Base-by-base conservation (phyloP, 2,113 vertebrate genomes). In the Sebastes fasciatus region DNA sequence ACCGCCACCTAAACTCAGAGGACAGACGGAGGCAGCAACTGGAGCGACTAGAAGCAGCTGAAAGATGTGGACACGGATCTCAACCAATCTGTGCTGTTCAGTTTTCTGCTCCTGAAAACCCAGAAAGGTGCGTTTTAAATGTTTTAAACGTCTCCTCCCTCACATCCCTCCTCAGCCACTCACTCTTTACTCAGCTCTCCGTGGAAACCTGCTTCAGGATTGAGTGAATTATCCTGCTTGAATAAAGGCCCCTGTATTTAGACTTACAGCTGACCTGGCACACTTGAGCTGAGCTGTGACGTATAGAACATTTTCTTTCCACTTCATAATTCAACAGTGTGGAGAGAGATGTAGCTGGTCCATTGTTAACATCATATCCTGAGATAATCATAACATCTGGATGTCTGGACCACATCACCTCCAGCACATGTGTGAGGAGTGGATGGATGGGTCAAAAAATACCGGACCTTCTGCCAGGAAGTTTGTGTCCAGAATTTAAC, bases 351-450 rank as follows among this genome's bases (percentile, higher is more conserved):
- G 65, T n/a, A 78, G 82, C 76, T 23, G 48, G 8, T 55, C 71
- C 55, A 23, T 34, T 81, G 57, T 84, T 82, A 76, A 86, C 71
- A 84, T 81, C 60, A 64, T 79, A 77, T 72, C 81, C 81, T 61
- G 60, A 54, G 46, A n/a, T 72, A 86, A 79, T 91, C 77, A 88
- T 80, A 83, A 74, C 84, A 84, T 81, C 58, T 71, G 67, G 54
- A 71, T 69, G 77, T 83, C 76, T 89, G 83, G 84, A 84, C 78
- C 51, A 52, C 66, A 72, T 84, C 72, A 79, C 49, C 60, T 64
- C 21, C 21, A 88, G 57, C 65, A 17, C 55, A 79, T 68, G 34
- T 34, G 34, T 34, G 34, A 34, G 34, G 34, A 34, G 34, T 4
- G 34, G 34, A 34, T 34, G 34, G 34, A 34, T 34, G 34, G 34